Conservation (phyloP, 2,888 invertebrate species). For the Sisyra nigra region DNA sequence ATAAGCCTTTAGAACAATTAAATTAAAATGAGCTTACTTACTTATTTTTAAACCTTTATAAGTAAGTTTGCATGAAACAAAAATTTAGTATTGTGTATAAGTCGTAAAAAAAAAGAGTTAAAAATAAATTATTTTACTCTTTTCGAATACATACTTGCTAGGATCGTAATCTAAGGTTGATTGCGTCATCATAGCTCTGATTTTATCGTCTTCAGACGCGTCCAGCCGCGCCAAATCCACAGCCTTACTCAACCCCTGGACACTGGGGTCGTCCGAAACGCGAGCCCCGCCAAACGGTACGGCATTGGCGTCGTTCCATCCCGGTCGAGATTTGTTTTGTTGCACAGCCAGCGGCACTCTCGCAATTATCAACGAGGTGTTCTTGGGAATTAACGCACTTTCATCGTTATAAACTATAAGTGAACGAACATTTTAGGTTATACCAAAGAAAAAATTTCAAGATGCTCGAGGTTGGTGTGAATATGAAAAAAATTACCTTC, state of each 20-base stretch:
- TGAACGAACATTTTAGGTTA: conserved; percentile 10
- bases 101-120: conserved; percentile 1
- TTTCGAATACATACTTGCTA: conserved; percentile 59
- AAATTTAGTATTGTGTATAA: not conserved
- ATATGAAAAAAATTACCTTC: conserved; percentile 50
- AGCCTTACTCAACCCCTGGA: conserved; percentile 41
- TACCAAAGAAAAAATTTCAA: not conserved
- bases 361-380: conserved; percentile 89
- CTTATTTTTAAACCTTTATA: conserved; percentile 18
- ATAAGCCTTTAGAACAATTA: not conserved
- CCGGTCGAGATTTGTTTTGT: conserved; percentile 47
- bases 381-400: conserved; percentile 84
- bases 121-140: too few relatives aligned
- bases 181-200: conserved; percentile 93
- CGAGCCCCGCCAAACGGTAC: conserved; percentile 26
- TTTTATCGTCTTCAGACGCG: conserved; percentile 94
- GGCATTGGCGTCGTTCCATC: conserved; percentile 29
- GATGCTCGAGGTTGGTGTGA: not conserved
- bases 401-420: conserved; percentile 79
- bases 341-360: conserved; percentile 74
- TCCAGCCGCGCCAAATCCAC: conserved; percentile 79
- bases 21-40: conserved; percentile 15
- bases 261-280: conserved; percentile 23
- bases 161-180: conserved; percentile 95
- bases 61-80: conserved; percentile 7